Conservation (phyloP, 2,797 vertebrate genomes). For the Percopsis omiscomaycus region DNA sequence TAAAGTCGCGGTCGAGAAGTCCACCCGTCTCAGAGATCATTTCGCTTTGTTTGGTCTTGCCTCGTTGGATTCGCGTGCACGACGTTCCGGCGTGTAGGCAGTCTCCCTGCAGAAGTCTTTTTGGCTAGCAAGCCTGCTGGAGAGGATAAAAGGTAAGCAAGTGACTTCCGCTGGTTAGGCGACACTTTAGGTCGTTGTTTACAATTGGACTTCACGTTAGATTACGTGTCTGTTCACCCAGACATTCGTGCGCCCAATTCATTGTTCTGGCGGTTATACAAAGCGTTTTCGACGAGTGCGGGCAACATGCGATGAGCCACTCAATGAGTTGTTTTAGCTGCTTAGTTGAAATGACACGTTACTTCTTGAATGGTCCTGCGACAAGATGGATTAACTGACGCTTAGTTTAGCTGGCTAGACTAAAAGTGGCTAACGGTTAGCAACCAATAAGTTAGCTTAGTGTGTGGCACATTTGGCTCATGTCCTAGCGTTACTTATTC, state of each 20-base stretch:
- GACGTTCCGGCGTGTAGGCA: conserved; percentile 35
- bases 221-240: not conserved
- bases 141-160: conserved; percentile 60
- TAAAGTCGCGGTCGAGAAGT: conserved; percentile 25
- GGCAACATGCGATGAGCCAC: conserved; percentile 19
- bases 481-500: conserved; percentile 32
- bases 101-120: conserved; percentile 62
- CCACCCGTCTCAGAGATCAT: conserved; percentile 35
- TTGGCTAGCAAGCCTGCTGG: conserved; percentile 50
- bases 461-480: conserved; percentile 52
- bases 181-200: conserved; percentile 12
- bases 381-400: conserved; percentile 21
- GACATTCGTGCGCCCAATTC: not conserved
- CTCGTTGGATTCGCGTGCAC: conserved; percentile 43
- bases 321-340: conserved; percentile 7
- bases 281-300: conserved; percentile 29
- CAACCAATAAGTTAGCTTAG: conserved; percentile 11
- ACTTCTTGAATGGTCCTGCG: conserved; percentile 41
- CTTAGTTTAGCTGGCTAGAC: conserved; percentile 44
- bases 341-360: conserved; percentile 26
- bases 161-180: conserved; percentile 33
- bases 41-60: conserved; percentile 19
- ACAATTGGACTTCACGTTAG: not conserved
- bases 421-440: conserved; percentile 34
- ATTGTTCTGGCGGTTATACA: conserved; percentile 9